Evolutionary conservation across 2,113 vertebrate species (phyloP), one percentile per base, ranked within the genome.

Genomic region (Entosphenus tridentatus): DNA sequence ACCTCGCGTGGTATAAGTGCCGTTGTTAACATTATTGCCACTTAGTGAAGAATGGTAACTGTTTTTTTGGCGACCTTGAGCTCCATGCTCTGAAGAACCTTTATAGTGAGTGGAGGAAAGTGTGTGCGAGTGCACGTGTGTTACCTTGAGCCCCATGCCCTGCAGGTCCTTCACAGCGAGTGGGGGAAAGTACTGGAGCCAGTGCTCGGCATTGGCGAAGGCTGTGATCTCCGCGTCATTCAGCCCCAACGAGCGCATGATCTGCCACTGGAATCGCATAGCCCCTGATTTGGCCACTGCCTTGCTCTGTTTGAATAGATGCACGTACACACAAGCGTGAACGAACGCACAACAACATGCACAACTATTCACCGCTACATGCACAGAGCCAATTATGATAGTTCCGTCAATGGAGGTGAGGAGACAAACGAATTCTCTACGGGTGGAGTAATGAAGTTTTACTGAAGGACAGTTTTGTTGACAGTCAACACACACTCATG

Each of bases 111-210:
- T 39, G 39, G 39, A 39, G 39, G 39, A 39, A 39, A 39, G 39
- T 39, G 39, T 39, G 39, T 39, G 39, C 39, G 5, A 39, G 39
- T 39, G 39, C 39, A 39, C 39, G 2, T 39, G 39, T 7, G 39
- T 73, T 78, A 98, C 93, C 88, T 96, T 98, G 71, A 98, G 69
- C 56, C 93, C 93, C 87, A 98, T 92, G 71, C 73, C 76, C 74
- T 89, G 95, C 71, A 98, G 78, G 73, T 98, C 93, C 76, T 83
- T 80, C 55, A 98, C 56, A 70, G 93, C 86, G 70, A 90, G 76
- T 8, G 86, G 88, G 75, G 93, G 92, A 68, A 98, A 98, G 76
- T 91, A 98, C 57, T 87, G 84, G 73, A 96, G 82, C 93, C 93
- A 98, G 68, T 96, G 83, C 57, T 91, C 88, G 68, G 92, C 92